Evolutionary conservation across 2,113 vertebrate species (phyloP), one percentile per base, ranked within the genome.

Genomic region (Chelonoidis abingdonii): DNA sequence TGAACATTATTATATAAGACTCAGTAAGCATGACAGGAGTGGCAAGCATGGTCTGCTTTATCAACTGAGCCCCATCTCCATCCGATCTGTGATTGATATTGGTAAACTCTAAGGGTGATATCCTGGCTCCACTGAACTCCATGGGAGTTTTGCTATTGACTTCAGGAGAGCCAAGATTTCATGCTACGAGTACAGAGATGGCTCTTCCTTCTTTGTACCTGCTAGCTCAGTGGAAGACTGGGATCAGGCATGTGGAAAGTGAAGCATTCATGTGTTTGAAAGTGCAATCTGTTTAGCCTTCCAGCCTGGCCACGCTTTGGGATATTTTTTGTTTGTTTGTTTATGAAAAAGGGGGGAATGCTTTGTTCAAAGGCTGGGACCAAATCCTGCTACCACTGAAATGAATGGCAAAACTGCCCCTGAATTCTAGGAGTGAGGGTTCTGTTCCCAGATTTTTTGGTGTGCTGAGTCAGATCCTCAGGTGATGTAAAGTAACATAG

Each of bases 251-350:
- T 22, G 94, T 78, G 83, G 90, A 92, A 97, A 95, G 75, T 50
- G 57, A 93, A 16, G 53, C 94, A 92, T 79, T 9, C 93, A 88
- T 92, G 95, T 97, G 75, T 93, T 97, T 93, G 88, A 87, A 89
- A 96, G 83, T 14, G 16, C 62, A n/a, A 35, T 16, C 14, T 8
- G 31, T n/a, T 65, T n/a, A 17, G 62, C 84, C 62, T 94, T 92
- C 75, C 0, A 4, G 38, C 88, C 84, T 81, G 69, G 53, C 38
- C 38, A 57, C 59, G 72, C 22, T 93, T 19, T 52, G 13, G 78
- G 81, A 54, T 82, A 62, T 93, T 95, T 92, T 57, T 78, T 81
- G 84, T 62, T 91, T 4, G 35, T 91, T 91, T 53, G 72, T 50
- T 6, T 44, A 9, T 24, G 11, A 41, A 13, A 11, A 83, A 12